phyloP scores from a whole-genome alignment of 2,113 vertebrate species.

The Glareola pratincola region DNA sequence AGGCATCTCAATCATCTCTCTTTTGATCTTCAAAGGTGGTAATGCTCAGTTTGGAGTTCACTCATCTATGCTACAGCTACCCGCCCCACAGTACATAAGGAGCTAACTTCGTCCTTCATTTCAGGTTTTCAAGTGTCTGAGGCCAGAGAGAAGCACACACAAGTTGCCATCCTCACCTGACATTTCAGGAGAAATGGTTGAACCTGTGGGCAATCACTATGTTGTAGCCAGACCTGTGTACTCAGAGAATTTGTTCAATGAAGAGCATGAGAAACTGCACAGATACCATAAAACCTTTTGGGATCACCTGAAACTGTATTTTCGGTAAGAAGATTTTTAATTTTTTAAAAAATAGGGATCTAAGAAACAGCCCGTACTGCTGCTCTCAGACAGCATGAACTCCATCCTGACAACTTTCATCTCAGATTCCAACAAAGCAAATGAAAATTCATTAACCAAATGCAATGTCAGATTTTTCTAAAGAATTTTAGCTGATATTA shows the following conservation, averaged over 20 bases:
- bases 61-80: constrained; percentile 44
- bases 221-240: constrained; percentile 85
- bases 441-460: not conserved
- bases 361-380: not conserved
- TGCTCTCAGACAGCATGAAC: not conserved
- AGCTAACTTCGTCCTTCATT: constrained; percentile 52
- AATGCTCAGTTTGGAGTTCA: constrained; percentile 72
- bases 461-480: not conserved
- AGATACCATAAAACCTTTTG: constrained; percentile 81
- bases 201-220: constrained; percentile 81
- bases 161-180: not conserved
- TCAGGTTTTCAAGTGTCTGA: constrained; percentile 63
- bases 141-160: constrained; percentile 24
- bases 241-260: constrained; percentile 82
- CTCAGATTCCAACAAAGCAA: not conserved
- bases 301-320: constrained; percentile 81
- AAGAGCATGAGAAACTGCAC: constrained; percentile 80
- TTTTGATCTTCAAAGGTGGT: constrained; percentile 77
- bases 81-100: constrained; percentile 49
- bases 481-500: not conserved
- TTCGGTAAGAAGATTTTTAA: constrained; percentile 77
- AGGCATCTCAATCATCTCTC: constrained; percentile 38
- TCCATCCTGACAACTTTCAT: not conserved
- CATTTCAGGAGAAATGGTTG: constrained; percentile 73
- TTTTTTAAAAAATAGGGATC: not conserved